Conservation (phyloP, 2,888 invertebrate species). For the Ophioninae sp. region DNA sequence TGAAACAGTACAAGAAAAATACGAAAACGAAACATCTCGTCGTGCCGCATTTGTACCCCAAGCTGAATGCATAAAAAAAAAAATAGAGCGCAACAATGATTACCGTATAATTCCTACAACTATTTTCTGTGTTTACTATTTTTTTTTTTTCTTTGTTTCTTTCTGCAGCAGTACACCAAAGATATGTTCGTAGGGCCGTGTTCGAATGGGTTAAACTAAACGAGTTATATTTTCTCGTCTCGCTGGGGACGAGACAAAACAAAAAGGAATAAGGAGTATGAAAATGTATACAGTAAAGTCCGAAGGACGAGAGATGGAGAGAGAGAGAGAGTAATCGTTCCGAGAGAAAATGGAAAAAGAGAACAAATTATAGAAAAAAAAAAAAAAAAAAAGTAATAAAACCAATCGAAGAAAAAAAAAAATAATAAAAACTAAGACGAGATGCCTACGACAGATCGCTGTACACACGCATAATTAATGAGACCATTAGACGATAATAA, state of each 20-base stretch:
- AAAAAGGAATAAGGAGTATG: slow-evolving; percentile 15
- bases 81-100: slow-evolving; percentile 66
- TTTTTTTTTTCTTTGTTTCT: slow-evolving; percentile 81
- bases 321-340: slow-evolving; percentile 43
- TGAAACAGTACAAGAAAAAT: slow-evolving; percentile 57
- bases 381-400: slow-evolving; percentile 21
- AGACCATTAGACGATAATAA: slow-evolving; percentile 59
- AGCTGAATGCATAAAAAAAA: slow-evolving; percentile 78
- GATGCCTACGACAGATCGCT: slow-evolving; percentile 70
- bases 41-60: slow-evolving; percentile 72
- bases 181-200: slow-evolving; percentile 73
- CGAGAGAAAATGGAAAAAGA: slow-evolving; percentile 11
- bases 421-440: slow-evolving; percentile 60
- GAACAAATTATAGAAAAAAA: slow-evolving; percentile 13
- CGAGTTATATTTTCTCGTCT: slow-evolving; percentile 62
- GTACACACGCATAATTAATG: slow-evolving; percentile 66
- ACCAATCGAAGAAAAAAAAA: slow-evolving; percentile 28
- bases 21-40: slow-evolving; percentile 54
- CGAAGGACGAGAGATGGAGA: slow-evolving; percentile 6
- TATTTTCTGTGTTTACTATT: slow-evolving; percentile 74
- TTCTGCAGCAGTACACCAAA: slow-evolving; percentile 76
- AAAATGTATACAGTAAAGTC: slow-evolving; percentile 33
- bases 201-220: slow-evolving; percentile 67
- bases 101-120: slow-evolving; percentile 83
- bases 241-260: slow-evolving; percentile 31